phyloP scores from a whole-genome alignment of 2,113 vertebrate genomes.

The Percopsis transmontana region DNA sequence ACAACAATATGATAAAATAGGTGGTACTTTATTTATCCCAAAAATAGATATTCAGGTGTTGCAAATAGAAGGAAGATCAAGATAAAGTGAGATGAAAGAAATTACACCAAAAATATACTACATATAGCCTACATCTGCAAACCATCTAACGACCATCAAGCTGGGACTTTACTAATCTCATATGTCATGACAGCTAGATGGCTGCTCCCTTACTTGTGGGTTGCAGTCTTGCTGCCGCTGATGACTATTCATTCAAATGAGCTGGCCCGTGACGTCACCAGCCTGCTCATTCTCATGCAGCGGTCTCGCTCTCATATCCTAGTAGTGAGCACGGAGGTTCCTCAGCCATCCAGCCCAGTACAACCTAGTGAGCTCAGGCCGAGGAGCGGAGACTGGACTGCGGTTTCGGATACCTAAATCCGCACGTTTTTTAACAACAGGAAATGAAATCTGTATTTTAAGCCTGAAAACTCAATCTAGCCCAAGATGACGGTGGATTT shows the following conservation, averaged over 20 bases:
- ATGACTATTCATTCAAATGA: conserved; percentile 38
- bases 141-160: too few species aligned
- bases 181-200: too few species aligned
- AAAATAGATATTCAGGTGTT: too few species aligned
- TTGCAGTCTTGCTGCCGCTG: background rate
- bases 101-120: too few species aligned
- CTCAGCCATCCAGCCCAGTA: conserved; percentile 29
- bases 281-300: conserved; percentile 30
- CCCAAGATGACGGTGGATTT: conserved; percentile 83
- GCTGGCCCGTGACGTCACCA: conserved; percentile 44
- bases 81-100: too few species aligned
- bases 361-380: background rate
- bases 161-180: too few species aligned
- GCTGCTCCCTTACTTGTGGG: too few species aligned
- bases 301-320: background rate
- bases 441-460: conserved; percentile 72
- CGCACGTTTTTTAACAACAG: conserved; percentile 6
- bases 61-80: too few species aligned
- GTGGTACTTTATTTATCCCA: too few species aligned
- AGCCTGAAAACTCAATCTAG: conserved; percentile 35
- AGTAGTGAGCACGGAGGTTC: background rate
- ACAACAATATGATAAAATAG: too few species aligned
- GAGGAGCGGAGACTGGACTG: conserved; percentile 6
- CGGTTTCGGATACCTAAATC: conserved; percentile 43
- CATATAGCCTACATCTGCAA: too few species aligned